Conservation (phyloP, 2,113 vertebrate genomes). For the Jaculus jaculus region DNA sequence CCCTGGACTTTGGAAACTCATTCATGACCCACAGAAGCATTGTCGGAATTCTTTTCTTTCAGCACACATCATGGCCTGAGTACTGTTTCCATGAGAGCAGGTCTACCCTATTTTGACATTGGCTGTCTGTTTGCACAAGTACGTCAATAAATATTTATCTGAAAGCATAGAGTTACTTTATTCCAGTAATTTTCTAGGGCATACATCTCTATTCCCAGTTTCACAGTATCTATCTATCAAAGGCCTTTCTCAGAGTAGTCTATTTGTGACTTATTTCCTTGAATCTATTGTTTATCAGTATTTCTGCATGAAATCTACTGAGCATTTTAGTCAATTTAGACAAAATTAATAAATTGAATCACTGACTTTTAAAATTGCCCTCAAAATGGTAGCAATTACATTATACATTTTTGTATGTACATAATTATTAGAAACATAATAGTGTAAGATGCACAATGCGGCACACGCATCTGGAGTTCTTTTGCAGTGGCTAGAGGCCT, state of each 20-base stretch:
- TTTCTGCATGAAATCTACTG: constrained; percentile 9
- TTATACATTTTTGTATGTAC: neutral
- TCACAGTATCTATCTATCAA: constrained; percentile 53
- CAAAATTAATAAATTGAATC: neutral
- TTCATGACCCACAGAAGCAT: neutral
- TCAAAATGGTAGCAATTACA: neutral
- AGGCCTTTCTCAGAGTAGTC: constrained; percentile 15
- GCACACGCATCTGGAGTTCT: too few relatives aligned
- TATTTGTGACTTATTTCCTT: constrained; percentile 21
- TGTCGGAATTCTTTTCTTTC: constrained; percentile 40
- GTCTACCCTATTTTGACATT: constrained; percentile 51
- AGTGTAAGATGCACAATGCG: too few relatives aligned
- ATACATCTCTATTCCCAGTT: constrained; percentile 54
- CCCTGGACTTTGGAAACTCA: neutral
- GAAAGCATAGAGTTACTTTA: constrained; percentile 70
- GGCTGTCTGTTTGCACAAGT: constrained; percentile 46
- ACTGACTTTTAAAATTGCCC: neutral
- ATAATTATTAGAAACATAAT: neutral
- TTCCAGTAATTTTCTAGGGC: constrained; percentile 63
- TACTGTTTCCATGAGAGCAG: constrained; percentile 59
- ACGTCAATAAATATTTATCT: constrained; percentile 69
- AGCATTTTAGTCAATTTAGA: constrained; percentile 11
- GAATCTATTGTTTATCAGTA: constrained; percentile 28
- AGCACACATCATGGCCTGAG: constrained; percentile 10
- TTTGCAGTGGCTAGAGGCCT: too few relatives aligned